Evolutionary conservation across 2,113 vertebrate species (phyloP).

Genomic region (Catharus fuscescens): DNA sequence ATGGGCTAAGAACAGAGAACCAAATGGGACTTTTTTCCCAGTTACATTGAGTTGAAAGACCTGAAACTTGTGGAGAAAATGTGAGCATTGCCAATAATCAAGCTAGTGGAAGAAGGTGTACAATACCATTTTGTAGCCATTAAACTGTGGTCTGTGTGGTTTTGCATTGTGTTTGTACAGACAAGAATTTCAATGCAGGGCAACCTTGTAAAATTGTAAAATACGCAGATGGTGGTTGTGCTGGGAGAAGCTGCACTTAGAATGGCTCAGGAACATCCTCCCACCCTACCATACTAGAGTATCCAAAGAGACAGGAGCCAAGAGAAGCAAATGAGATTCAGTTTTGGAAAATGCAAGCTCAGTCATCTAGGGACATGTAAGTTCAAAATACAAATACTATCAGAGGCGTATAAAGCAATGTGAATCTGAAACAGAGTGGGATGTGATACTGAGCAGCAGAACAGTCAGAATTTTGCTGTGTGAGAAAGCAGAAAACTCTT

Average conservation of each 20-base stretch:
- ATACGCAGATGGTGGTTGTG: neutral
- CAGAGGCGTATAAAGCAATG: neutral
- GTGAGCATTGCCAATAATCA: neutral
- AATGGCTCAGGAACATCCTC: neutral
- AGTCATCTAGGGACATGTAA: conserved; percentile 21
- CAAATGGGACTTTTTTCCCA: neutral
- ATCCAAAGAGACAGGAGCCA: neutral
- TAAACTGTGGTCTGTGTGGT: neutral
- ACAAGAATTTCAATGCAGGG: neutral
- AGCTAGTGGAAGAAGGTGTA: neutral
- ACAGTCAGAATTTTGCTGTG: neutral
- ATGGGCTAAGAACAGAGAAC: neutral
- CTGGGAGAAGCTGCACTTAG: neutral
- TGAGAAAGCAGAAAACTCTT: neutral
- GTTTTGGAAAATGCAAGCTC: conserved; percentile 18
- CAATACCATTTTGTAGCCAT: neutral
- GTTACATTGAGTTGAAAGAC: neutral
- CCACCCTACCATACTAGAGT: neutral
- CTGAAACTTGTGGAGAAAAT: neutral
- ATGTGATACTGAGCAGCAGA: conserved; percentile 8
- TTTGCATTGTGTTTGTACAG: neutral
- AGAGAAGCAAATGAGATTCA: conserved; percentile 12
- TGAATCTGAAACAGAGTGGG: conserved; percentile 24
- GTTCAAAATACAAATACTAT: conserved; percentile 22
- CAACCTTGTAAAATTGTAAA: neutral